Evolutionary conservation across 2,113 vertebrate species (phyloP), one percentile per base, ranked within the genome.

Genomic region (Xiphophorus hellerii): DNA sequence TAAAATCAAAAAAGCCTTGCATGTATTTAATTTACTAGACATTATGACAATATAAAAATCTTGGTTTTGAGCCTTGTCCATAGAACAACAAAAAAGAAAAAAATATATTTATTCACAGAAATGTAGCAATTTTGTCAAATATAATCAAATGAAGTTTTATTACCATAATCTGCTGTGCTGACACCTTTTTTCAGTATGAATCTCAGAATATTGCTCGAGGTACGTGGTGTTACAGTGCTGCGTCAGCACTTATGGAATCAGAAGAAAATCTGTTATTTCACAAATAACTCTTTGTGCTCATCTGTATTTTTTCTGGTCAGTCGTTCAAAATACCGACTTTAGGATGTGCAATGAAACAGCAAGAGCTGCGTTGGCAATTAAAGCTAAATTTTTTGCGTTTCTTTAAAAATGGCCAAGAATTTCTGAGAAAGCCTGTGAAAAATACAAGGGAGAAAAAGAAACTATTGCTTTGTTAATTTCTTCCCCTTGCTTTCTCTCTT

Each of bases 401-500:
- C 64, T 85, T 69, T 74, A 61, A 84, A 80, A 85, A 89, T 68
- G 69, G 76, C 78, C 61, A 74, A 83, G 90, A 89, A 90, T 62
- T 83, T 76, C 80, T 77, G 80, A 81, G 77, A 88, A 87, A 79
- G 76, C 77, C 60, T 80, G 82, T 71, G 82, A 82, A 75, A 92
- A 86, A 91, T 80, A 87, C 74, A 30, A 72, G 62, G 69, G 54
- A 28, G 13, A 25, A n/a, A 27, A 73, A 80, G 81, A 89, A 85
- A 82, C 76, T 58, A 89, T 82, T 86, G 87, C 88, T 88, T 92
- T 93, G 87, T 92, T 92, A 79, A 91, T 91, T 76, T 61, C 84
- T 82, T 73, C 25, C 69, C 71, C 80, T 78, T 58, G 63, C 48
- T 58, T 68, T 77, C 81, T 84, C 69, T 78, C 85, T 83, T 80